Percentiles rank a stretch among this genome's conserved stretches.
Conservation (phyloP, 1,140 invertebrate species). For the Drosophila azteca region DNA sequence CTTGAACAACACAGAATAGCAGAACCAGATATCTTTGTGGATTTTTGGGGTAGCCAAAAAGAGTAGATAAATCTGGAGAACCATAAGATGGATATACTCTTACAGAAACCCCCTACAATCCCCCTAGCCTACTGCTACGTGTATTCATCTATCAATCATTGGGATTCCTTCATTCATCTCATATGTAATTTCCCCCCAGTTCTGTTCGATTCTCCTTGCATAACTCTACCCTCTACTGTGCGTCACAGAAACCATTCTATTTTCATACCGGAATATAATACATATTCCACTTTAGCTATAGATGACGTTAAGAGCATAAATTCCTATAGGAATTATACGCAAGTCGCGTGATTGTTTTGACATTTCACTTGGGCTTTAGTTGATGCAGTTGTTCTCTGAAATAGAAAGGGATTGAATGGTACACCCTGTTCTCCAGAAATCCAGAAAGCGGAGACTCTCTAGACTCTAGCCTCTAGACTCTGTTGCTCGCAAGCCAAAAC, state of each 20-base stretch:
- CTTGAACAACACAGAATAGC: conserved; percentile 6
- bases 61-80: too few relatives aligned
- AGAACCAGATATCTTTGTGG: conserved; percentile 2
- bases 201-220: conserved; percentile 45
- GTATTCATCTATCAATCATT: background rate
- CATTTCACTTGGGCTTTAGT: conserved; percentile 18
- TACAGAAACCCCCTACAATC: too few relatives aligned
- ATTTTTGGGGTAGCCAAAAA: background rate
- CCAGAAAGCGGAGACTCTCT: background rate
- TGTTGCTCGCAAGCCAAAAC: conserved; percentile 10
- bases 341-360: conserved; percentile 32
- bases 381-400: background rate
- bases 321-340: conserved; percentile 19
- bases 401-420: background rate
- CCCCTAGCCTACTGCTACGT: too few relatives aligned
- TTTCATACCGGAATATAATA: conserved; percentile 40
- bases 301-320: conserved; percentile 29
- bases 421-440: conserved; percentile 32
- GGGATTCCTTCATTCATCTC: conserved; percentile 7
- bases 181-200: too few relatives aligned
- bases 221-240: conserved; percentile 38
- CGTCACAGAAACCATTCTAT: conserved; percentile 50
- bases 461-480: conserved; percentile 20
- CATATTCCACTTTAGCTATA: conserved; percentile 21
- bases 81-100: too few relatives aligned